A percentile compares a stretch with the other conserved stretches of the same genome.
Evolutionary conservation across 2,888 invertebrate species (phyloP).

Genomic region (Eupeodes luniger): DNA sequence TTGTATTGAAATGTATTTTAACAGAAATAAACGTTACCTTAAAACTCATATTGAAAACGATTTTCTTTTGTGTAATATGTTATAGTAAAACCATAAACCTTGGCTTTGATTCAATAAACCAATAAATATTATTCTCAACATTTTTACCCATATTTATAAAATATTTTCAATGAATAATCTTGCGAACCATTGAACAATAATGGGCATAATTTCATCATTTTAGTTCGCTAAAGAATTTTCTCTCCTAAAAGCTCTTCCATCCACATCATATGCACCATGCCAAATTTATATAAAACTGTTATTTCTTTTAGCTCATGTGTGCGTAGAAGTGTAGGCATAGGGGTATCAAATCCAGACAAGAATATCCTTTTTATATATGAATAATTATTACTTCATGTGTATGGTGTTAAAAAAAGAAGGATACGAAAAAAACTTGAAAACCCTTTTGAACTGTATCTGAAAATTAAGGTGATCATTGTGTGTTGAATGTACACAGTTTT

Average conservation of each 20-base stretch:
- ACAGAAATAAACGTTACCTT: too few relatives aligned
- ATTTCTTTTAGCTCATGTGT: background rate
- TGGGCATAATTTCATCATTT: constrained; percentile 58
- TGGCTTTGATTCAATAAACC: constrained; percentile 16
- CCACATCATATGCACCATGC: background rate
- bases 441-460: constrained; percentile 23
- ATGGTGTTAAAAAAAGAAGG: background rate
- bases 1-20: too few relatives aligned
- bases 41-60: too few relatives aligned
- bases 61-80: too few relatives aligned
- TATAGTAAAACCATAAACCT: background rate
- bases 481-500: constrained; percentile 6
- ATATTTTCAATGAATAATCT: constrained; percentile 54
- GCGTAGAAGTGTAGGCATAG: background rate
- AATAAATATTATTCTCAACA: background rate
- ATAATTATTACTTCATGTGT: constrained; percentile 15
- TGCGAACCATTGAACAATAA: constrained; percentile 61
- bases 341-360: constrained; percentile 1
- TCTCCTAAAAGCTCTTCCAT: constrained; percentile 1
- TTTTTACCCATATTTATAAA: constrained; percentile 9
- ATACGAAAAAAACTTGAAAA: background rate
- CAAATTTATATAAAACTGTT: background rate
- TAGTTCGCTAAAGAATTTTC: constrained; percentile 23
- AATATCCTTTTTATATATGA: background rate
- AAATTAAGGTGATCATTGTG: constrained; percentile 40